phyloP scores from a whole-genome alignment of 2,888 invertebrate species.

The Julus scandinavius region DNA sequence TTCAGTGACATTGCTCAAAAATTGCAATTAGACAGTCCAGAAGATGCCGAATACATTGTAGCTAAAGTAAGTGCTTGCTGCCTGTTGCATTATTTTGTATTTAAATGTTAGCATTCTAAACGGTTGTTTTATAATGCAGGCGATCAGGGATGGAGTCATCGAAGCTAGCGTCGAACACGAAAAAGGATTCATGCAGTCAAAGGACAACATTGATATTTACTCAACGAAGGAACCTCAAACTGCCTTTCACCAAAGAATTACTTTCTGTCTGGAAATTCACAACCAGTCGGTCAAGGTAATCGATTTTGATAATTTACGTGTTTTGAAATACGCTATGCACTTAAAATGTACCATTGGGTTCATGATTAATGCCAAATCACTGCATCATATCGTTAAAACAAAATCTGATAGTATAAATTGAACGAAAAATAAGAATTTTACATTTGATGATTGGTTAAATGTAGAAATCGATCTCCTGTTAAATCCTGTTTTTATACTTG shows the following conservation, averaged over 20 bases:
- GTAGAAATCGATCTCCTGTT: no score
- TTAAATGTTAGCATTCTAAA: neutral
- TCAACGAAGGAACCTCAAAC: slow-evolving; percentile 95
- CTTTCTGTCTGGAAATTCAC: slow-evolving; percentile 96
- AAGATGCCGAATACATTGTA: slow-evolving; percentile 99
- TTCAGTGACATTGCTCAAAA: slow-evolving; percentile 95
- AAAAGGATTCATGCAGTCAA: slow-evolving; percentile 95
- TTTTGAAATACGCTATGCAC: no score
- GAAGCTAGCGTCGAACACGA: slow-evolving; percentile 97
- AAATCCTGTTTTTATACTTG: no score
- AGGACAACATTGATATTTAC: slow-evolving; percentile 96
- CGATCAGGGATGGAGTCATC: slow-evolving; percentile 97
- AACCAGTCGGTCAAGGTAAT: slow-evolving; percentile 90
- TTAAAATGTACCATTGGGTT: no score
- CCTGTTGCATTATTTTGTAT: neutral
- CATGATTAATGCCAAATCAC: no score
- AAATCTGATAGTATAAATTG: no score
- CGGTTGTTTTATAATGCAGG: slow-evolving; percentile 64
- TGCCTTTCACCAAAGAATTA: slow-evolving; percentile 96
- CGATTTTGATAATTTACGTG: neutral
- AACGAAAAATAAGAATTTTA: no score
- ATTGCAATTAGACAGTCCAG: slow-evolving; percentile 90
- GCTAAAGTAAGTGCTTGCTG: slow-evolving; percentile 74
- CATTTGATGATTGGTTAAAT: no score
- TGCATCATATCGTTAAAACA: no score